Evolutionary conservation across 1,140 invertebrate species (phyloP).

Genomic region (Micrasema longulum): DNA sequence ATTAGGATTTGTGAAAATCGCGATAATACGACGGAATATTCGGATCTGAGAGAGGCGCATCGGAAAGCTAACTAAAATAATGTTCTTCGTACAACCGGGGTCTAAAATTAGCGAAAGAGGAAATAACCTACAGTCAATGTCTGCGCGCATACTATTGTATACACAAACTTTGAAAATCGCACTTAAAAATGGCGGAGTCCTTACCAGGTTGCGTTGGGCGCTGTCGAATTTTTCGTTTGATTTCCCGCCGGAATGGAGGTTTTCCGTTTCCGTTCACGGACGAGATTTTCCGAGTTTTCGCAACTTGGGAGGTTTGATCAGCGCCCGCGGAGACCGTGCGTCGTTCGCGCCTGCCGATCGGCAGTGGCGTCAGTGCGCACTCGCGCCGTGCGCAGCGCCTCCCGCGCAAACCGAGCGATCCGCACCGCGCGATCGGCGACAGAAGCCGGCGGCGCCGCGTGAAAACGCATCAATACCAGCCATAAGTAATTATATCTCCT

Average conservation of each 20-base stretch:
- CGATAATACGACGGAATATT: constrained; percentile 1
- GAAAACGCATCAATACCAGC: background rate
- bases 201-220: constrained; percentile 39
- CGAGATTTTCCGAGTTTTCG: constrained; percentile 24
- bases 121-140: constrained; percentile 53
- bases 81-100: constrained; percentile 41
- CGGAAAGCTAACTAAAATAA: constrained; percentile 46
- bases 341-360: constrained; percentile 42
- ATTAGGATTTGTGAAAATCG: constrained; percentile 18
- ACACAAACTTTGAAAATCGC: constrained; percentile 28
- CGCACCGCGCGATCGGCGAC: background rate
- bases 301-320: constrained; percentile 25
- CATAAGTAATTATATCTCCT: background rate
- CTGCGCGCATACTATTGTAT: constrained; percentile 39
- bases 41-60: constrained; percentile 6
- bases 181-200: background rate
- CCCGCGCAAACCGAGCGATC: background rate
- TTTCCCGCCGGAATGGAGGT: background rate
- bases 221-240: constrained; percentile 10
- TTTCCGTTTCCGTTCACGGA: constrained; percentile 15
- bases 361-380: too few relatives aligned
- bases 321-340: constrained; percentile 40
- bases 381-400: constrained; percentile 5
- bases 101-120: constrained; percentile 52
- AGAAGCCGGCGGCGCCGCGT: background rate